Percentiles rank a stretch among this genome's conserved stretches.
Evolutionary conservation across 2,888 invertebrate genomes (phyloP).

Genomic region (Trissoscelio sp.): DNA sequence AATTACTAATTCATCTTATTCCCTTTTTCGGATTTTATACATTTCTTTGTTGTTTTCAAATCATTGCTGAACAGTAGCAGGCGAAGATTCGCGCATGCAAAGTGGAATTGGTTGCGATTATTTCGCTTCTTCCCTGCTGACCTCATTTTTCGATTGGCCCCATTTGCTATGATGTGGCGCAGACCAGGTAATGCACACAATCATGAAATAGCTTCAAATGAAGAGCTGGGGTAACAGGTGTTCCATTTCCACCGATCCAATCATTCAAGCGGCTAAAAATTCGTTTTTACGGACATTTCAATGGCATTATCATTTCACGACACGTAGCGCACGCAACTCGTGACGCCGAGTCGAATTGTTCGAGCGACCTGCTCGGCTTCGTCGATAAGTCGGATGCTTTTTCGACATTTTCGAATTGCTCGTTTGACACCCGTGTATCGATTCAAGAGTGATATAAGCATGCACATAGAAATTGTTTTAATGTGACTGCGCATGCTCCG

Average conservation of each 20-base stretch:
- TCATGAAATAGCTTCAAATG: slow-evolving; percentile 66
- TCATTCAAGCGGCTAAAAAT: slow-evolving; percentile 56
- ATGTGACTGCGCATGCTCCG: slow-evolving; percentile 58
- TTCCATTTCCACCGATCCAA: slow-evolving; percentile 59
- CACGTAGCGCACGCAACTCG: slow-evolving; percentile 18
- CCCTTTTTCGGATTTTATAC: no score
- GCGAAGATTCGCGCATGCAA: slow-evolving; percentile 4
- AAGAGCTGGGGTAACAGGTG: slow-evolving; percentile 67
- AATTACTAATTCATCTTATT: no score
- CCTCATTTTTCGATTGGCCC: slow-evolving; percentile 69
- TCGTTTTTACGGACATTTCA: slow-evolving; percentile 27
- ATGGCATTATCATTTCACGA: slow-evolving; percentile 12
- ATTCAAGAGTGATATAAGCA: slow-evolving; percentile 65
- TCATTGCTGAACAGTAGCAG: not conserved
- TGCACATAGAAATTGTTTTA: slow-evolving; percentile 51
- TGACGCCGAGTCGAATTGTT: not conserved
- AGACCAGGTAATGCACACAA: slow-evolving; percentile 66
- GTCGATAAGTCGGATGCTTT: slow-evolving; percentile 34
- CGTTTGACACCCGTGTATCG: slow-evolving; percentile 65
- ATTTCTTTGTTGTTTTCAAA: not conserved
- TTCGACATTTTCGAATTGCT: slow-evolving; percentile 60
- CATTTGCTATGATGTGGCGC: slow-evolving; percentile 61
- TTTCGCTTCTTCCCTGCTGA: slow-evolving; percentile 64
- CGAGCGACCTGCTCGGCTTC: slow-evolving; percentile 10
- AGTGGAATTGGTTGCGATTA: slow-evolving; percentile 59